Evolutionary conservation across 2,113 vertebrate genomes (phyloP).

Genomic region (Phyllostomus hastatus): DNA sequence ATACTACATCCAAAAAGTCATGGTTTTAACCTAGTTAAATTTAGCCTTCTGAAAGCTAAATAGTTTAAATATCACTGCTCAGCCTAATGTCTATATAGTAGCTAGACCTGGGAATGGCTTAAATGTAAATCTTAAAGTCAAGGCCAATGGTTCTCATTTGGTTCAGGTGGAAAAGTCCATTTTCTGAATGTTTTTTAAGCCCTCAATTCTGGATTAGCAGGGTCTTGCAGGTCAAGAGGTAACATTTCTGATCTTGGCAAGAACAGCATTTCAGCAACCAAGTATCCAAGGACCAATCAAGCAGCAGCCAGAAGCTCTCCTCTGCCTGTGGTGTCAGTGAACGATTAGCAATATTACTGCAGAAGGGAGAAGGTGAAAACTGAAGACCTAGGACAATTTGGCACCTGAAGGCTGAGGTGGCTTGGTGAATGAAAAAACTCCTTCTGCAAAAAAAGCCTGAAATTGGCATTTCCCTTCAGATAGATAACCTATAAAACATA

Average conservation of each 20-base stretch:
- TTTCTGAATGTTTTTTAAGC: conserved; percentile 6
- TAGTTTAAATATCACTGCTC: not conserved
- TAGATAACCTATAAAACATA: not conserved
- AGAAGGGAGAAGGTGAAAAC: not conserved
- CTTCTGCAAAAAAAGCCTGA: not conserved
- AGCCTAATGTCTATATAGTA: not conserved
- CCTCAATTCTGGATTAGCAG: not conserved
- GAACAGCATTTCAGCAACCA: conserved; percentile 18
- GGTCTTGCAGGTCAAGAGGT: not conserved
- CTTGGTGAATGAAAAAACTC: not conserved
- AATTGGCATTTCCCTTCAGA: not conserved
- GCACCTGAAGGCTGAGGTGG: not conserved
- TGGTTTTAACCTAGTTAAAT: not conserved
- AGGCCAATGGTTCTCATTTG: not conserved
- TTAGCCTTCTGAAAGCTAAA: conserved; percentile 3
- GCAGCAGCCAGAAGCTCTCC: not conserved
- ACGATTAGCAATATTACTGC: not conserved
- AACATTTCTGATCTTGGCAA: conserved; percentile 25
- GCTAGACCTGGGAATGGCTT: not conserved
- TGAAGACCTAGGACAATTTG: not conserved
- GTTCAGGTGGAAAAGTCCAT: not conserved
- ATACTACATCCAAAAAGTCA: not conserved
- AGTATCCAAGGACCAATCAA: not conserved
- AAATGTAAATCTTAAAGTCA: not conserved
- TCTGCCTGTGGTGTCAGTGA: conserved; percentile 9